A percentile compares a stretch with the other conserved stretches of the same genome.
phyloP scores from a whole-genome alignment of 2,113 vertebrate genomes.

The Marmota flaviventris region DNA sequence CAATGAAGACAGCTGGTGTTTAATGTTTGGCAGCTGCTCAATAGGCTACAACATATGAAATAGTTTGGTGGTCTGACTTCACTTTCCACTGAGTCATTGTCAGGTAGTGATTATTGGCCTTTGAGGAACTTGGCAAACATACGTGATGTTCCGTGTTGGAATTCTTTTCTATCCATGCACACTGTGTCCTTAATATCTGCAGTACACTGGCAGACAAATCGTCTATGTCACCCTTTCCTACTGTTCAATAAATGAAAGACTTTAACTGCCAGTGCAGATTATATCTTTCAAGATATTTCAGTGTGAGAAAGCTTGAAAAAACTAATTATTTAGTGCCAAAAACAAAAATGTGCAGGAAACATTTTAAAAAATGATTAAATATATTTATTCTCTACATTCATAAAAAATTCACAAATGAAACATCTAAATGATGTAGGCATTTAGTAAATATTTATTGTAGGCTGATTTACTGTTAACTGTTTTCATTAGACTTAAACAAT shows the following conservation, averaged over 20 bases:
- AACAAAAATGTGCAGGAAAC: not conserved
- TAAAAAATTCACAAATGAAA: not conserved
- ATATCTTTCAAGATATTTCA: constrained; percentile 35
- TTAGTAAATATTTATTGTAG: constrained; percentile 36
- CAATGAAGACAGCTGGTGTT: constrained; percentile 69
- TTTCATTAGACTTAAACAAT: not conserved
- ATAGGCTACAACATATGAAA: constrained; percentile 26
- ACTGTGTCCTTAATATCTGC: constrained; percentile 47
- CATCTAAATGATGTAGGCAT: not conserved
- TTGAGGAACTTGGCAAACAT: constrained; percentile 60
- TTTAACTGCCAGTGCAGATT: constrained; percentile 63
- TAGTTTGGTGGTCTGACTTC: constrained; percentile 56
- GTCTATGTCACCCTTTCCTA: constrained; percentile 60
- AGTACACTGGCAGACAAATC: constrained; percentile 65
- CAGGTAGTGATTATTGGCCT: constrained; percentile 70
- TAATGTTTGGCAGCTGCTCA: constrained; percentile 48
- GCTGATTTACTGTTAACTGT: not conserved
- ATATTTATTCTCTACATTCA: not conserved
- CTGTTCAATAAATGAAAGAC: constrained; percentile 73
- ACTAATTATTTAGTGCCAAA: constrained; percentile 21
- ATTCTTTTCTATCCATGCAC: not conserved
- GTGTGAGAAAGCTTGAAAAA: constrained; percentile 38
- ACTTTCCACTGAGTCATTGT: constrained; percentile 59
- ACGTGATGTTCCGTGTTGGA: constrained; percentile 50
- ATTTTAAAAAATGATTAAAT: constrained; percentile 14